phyloP scores from a whole-genome alignment of 2,888 invertebrate genomes.

The Pteria penguin region DNA sequence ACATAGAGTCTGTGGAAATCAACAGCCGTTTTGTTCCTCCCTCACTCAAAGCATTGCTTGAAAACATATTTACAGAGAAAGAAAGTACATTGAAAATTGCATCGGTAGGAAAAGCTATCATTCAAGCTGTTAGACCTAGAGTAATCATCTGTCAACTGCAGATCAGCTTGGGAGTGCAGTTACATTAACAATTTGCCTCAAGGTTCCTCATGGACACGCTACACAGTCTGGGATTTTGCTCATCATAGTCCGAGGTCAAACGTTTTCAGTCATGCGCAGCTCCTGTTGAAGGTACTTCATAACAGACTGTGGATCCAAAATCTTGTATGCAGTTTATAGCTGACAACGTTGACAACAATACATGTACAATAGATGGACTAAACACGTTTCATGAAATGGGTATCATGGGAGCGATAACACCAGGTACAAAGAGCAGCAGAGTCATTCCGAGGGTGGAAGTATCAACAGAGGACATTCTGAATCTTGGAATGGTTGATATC shows the following conservation, averaged over 20 bases:
- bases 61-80: background rate
- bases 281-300: background rate
- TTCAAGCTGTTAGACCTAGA: slow-evolving; percentile 16
- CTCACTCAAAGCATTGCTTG: background rate
- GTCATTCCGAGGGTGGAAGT: background rate
- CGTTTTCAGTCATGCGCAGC: slow-evolving; percentile 46
- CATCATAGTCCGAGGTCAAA: slow-evolving; percentile 51
- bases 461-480: background rate
- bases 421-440: slow-evolving; percentile 3
- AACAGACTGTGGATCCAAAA: background rate
- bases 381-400: slow-evolving; percentile 54
- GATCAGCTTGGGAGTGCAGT: background rate
- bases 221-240: slow-evolving; percentile 52
- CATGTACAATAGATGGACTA: slow-evolving; percentile 55
- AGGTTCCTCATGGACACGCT: slow-evolving; percentile 59
- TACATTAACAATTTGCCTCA: slow-evolving; percentile 50
- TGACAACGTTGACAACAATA: slow-evolving; percentile 63
- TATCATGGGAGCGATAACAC: slow-evolving; percentile 41
- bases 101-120: slow-evolving; percentile 7
- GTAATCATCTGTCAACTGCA: slow-evolving; percentile 3
- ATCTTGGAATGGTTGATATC: background rate
- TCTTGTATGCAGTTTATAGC: slow-evolving; percentile 11
- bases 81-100: background rate
- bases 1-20: background rate
- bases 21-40: slow-evolving; percentile 4